Base-by-base conservation (phyloP, 2,888 invertebrate genomes). In the Pachliopta kotzebuea region DNA sequence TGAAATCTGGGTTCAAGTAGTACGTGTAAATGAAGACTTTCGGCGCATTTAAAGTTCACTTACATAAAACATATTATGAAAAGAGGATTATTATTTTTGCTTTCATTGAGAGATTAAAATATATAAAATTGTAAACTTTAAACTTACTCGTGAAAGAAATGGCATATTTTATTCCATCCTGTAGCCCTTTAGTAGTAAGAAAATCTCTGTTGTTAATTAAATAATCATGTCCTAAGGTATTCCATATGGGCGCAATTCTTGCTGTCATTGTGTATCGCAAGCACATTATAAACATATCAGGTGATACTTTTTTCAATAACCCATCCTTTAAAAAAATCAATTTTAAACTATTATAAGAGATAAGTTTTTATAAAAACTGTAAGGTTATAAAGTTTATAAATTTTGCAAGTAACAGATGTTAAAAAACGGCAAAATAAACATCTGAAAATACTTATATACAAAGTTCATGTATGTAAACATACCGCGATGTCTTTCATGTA, bases 131-230 rank as follows among this genome's bases (percentile, higher is more conserved):
- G 23, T 31, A 37, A 29, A 50, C 18, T 50, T 14, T 52, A 57
- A 53, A 45, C 75, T 71, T 76, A 88, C 90, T 82, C 50, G 76
- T 74, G 65, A 77, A 72, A 65, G 68, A 68, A 65, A 85, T 71
- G 17, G 74, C 63, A 67, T 79, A 87, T 68, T 78, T 76, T 2
- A 90, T 63, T 26, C 85, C 88, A 56, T 88, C 81, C 71, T 88
- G 86, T 58, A 83, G 79, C 7, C 80, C 83, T 31, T 67, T 75
- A 6, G 74, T 68, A 4, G 74, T 81, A 24, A 91, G 70, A 69
- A 91, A 91, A 68, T 88, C 77, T 74, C 91, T 85, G 67, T 89
- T 87, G 68, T 88, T 88, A 54, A 91, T 78, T 18, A 86, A 76
- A 69, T 88, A 85, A 68, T 81, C 77, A 49, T 71, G 74, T 45